These are phyloP conservation scores for Eretmocerus hayati DNA, from an alignment of 2,888 invertebrate species.

Conservation along the genomic window DNA sequence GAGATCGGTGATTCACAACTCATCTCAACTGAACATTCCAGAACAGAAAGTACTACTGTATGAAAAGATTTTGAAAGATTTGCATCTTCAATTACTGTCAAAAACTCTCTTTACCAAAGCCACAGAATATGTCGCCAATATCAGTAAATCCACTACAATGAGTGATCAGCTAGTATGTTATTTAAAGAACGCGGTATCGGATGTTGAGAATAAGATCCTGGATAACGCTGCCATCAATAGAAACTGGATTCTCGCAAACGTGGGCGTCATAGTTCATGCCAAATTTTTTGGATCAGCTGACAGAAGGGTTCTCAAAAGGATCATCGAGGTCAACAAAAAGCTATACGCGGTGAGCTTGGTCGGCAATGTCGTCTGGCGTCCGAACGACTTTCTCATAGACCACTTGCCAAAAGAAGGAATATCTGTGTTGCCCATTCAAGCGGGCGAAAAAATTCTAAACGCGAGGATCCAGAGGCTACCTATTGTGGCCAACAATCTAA, in stretches of 20 bases:
- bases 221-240: slow-evolving; percentile 50
- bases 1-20: slow-evolving; percentile 60
- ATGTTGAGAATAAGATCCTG: slow-evolving; percentile 56
- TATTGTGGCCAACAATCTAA: slow-evolving; percentile 46
- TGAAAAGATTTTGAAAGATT: slow-evolving; percentile 62
- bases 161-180: slow-evolving; percentile 62
- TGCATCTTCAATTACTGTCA: slow-evolving; percentile 60
- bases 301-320: slow-evolving; percentile 64
- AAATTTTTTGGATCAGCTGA: slow-evolving; percentile 72
- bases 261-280: slow-evolving; percentile 60
- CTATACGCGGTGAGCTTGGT: slow-evolving; percentile 71
- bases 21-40: slow-evolving; percentile 55
- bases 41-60: slow-evolving; percentile 60
- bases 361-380: slow-evolving; percentile 79
- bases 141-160: slow-evolving; percentile 50
- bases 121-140: slow-evolving; percentile 46
- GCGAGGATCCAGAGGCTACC: slow-evolving; percentile 32
- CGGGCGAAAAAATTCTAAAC: slow-evolving; percentile 37
- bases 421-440: slow-evolving; percentile 27
- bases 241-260: slow-evolving; percentile 60
- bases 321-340: slow-evolving; percentile 73
- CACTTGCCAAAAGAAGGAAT: slow-evolving; percentile 51
- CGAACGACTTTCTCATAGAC: slow-evolving; percentile 70
- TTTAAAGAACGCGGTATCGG: slow-evolving; percentile 56
- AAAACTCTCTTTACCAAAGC: slow-evolving; percentile 49